These are phyloP conservation scores for Romanomermis culicivorax DNA, from an alignment of 2,888 invertebrate species.

Conservation along the genomic window DNA sequence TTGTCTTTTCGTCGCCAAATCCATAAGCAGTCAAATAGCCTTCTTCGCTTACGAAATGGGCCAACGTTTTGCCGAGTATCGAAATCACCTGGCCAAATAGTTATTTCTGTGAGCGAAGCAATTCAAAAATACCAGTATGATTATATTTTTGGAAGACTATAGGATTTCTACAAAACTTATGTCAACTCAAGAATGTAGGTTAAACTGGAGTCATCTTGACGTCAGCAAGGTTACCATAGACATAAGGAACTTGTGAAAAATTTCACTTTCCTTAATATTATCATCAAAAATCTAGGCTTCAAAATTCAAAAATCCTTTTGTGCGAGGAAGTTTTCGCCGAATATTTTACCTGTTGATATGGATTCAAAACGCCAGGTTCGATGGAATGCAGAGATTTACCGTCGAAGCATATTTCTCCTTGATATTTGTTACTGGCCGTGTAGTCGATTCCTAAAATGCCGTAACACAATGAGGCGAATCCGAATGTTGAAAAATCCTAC, in stretches of 20 bases:
- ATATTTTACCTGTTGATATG: slow-evolving; percentile 34
- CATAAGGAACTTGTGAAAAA: no score
- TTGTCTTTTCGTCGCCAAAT: slow-evolving; percentile 34
- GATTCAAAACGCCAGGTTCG: slow-evolving; percentile 25
- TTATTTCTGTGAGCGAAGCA: no score
- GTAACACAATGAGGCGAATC: neutral
- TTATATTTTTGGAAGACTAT: no score
- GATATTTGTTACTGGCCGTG: slow-evolving; percentile 38
- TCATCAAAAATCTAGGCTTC: no score
- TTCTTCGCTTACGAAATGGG: slow-evolving; percentile 31
- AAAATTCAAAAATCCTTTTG: no score
- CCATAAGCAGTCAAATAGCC: slow-evolving; percentile 34
- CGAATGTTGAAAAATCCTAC: neutral
- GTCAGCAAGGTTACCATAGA: no score
- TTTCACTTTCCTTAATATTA: no score
- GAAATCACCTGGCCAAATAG: slow-evolving; percentile 33
- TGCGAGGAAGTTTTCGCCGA: no score
- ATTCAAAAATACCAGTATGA: no score
- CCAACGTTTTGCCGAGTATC: slow-evolving; percentile 33
- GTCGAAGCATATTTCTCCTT: slow-evolving; percentile 34
- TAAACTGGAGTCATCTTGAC: no score
- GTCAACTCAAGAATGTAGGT: no score
- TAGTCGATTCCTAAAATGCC: slow-evolving; percentile 33
- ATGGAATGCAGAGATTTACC: slow-evolving; percentile 30
- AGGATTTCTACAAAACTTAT: no score